Percentiles rank a stretch among this genome's conserved stretches.
Evolutionary conservation across 2,797 vertebrate species (phyloP).

Genomic region (Fundulus diaphanus): DNA sequence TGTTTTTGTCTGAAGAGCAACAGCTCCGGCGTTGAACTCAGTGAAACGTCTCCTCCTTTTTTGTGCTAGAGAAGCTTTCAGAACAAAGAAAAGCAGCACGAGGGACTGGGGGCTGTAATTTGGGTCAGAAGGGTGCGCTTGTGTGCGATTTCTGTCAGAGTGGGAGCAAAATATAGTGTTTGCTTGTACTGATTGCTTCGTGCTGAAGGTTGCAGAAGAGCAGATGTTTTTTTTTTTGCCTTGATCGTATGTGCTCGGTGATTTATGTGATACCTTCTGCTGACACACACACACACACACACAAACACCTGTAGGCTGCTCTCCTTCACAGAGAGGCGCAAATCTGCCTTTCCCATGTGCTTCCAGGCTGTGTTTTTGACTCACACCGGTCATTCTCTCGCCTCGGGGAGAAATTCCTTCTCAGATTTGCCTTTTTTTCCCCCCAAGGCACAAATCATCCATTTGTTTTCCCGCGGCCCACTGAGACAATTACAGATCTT

Average conservation of each 20-base stretch:
- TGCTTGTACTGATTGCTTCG: constrained; percentile 3
- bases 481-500: constrained; percentile 50
- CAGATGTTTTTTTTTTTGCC: constrained; percentile 36
- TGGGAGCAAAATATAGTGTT: constrained; percentile 6
- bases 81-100: neutral
- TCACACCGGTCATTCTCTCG: constrained; percentile 58
- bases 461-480: constrained; percentile 46
- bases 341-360: constrained; percentile 60
- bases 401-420: constrained; percentile 74
- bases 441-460: constrained; percentile 27
- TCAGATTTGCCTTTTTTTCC: constrained; percentile 53
- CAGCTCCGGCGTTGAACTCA: constrained; percentile 6
- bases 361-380: constrained; percentile 56
- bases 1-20: constrained; percentile 25
- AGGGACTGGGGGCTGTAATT: constrained; percentile 39
- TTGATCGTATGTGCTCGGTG: constrained; percentile 22
- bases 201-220: constrained; percentile 15
- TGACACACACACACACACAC: constrained; percentile 27
- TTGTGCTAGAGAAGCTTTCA: neutral
- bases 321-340: constrained; percentile 56
- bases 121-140: constrained; percentile 25
- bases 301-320: constrained; percentile 51
- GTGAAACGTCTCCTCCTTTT: neutral
- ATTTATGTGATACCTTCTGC: constrained; percentile 56
- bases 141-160: constrained; percentile 17